A percentile compares a stretch with the other conserved stretches of the same genome.
These are phyloP conservation scores for Poecilus cupreus DNA, from an alignment of 2,888 invertebrate genomes.

Conservation along the genomic window DNA sequence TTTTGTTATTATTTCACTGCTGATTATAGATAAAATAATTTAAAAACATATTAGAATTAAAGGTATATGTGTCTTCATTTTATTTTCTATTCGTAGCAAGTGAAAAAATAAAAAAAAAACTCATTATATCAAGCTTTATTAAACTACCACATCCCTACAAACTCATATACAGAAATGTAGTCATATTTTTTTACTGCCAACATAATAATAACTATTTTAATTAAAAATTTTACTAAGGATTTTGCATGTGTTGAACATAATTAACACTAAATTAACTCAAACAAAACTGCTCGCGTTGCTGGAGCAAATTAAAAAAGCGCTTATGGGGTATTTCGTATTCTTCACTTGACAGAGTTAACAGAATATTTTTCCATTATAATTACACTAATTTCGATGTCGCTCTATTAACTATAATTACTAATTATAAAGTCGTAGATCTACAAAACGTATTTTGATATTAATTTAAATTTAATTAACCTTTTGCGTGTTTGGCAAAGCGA, in stretches of 20 bases:
- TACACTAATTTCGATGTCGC: background rate
- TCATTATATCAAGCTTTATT: constrained; percentile 24
- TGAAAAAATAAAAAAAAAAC: no score
- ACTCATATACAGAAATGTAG: constrained; percentile 3
- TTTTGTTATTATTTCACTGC: no score
- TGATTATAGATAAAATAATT: no score
- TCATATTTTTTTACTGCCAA: constrained; percentile 15
- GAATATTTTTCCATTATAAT: constrained; percentile 28
- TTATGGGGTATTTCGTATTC: constrained; percentile 9
- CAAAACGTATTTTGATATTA: constrained; percentile 12
- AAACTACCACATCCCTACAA: constrained; percentile 6
- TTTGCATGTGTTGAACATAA: constrained; percentile 25
- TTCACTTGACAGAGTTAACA: background rate
- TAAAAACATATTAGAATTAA: no score
- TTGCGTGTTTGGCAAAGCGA: background rate
- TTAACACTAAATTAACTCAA: constrained; percentile 30
- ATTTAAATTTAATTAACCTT: constrained; percentile 26
- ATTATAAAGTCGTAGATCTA: constrained; percentile 18
- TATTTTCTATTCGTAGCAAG: no score
- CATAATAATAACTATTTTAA: constrained; percentile 39
- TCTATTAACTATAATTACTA: background rate
- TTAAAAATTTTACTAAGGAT: constrained; percentile 36
- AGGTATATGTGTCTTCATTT: no score
- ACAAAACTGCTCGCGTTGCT: constrained; percentile 19
- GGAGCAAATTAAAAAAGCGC: constrained; percentile 16